These are phyloP conservation scores for Trichopoda pennipes DNA, from an alignment of 2,888 invertebrate species.

Conservation along the genomic window DNA sequence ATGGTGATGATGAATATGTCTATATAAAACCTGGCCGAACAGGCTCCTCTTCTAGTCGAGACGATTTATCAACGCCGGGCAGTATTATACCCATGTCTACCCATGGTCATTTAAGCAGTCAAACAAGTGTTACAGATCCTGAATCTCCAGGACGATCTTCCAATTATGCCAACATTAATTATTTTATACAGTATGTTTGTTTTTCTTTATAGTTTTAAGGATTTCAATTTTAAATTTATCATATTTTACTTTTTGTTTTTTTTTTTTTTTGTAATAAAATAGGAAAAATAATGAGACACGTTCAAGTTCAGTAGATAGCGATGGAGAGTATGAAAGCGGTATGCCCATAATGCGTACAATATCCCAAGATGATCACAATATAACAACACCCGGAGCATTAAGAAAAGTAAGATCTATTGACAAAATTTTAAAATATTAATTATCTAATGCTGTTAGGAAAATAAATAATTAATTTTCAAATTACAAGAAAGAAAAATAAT, in stretches of 20 bases:
- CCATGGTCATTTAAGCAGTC: conserved; percentile 79
- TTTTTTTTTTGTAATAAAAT: conserved; percentile 1
- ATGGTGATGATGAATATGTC: conserved; percentile 87
- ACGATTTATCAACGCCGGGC: conserved; percentile 84
- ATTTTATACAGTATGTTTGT: conserved; percentile 89
- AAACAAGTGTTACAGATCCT: conserved; percentile 83
- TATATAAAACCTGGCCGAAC: conserved; percentile 86
- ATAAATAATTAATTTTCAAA: background rate
- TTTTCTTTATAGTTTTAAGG: background rate
- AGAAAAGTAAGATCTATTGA: conserved; percentile 76
- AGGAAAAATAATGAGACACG: conserved; percentile 81
- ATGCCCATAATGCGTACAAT: conserved; percentile 84
- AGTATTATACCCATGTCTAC: conserved; percentile 83
- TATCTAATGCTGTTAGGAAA: background rate
- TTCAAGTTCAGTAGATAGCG: conserved; percentile 82
- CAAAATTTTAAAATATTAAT: background rate
- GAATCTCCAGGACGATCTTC: conserved; percentile 90
- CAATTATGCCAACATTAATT: conserved; percentile 96
- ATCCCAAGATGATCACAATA: conserved; percentile 84
- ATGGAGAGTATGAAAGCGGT: conserved; percentile 81
- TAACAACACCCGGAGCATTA: conserved; percentile 81
- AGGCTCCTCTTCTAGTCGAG: conserved; percentile 85
- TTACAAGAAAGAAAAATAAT: background rate
- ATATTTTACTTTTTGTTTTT: conserved; percentile 9
- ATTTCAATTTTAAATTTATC: background rate